These are phyloP conservation scores for Gila robusta DNA, from an alignment of 2,797 vertebrate genomes.

Conservation along the genomic window DNA sequence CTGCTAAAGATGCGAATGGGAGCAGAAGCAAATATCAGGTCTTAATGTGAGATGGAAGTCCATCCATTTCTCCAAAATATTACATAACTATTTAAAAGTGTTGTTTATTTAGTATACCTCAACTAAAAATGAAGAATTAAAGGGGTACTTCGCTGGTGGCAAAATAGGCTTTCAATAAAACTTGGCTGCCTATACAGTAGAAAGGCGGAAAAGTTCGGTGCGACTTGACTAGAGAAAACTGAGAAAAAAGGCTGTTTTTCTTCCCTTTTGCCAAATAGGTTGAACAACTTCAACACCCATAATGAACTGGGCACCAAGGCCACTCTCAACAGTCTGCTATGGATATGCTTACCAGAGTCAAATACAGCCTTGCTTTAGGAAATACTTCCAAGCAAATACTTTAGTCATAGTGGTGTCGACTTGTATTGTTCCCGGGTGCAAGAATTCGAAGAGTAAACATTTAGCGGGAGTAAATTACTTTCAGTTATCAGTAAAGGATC, in stretches of 20 bases:
- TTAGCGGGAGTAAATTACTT: background rate
- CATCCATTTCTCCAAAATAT: background rate
- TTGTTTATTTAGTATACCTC: background rate
- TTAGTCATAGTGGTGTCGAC: background rate
- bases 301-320: background rate
- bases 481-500: background rate
- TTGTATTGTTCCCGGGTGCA: background rate
- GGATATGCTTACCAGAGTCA: background rate
- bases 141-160: background rate
- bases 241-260: no score
- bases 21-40: conserved; percentile 21
- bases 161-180: background rate
- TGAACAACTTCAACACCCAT: background rate
- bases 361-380: background rate
- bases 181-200: background rate
- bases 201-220: background rate
- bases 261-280: no score
- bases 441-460: background rate
- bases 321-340: background rate
- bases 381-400: background rate
- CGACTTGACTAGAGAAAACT: no score
- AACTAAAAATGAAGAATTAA: background rate
- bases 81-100: background rate
- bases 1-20: no score
- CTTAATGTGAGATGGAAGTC: conserved; percentile 57